phyloP scores from a whole-genome alignment of 2,113 vertebrate species.

The Microcebus murinus region DNA sequence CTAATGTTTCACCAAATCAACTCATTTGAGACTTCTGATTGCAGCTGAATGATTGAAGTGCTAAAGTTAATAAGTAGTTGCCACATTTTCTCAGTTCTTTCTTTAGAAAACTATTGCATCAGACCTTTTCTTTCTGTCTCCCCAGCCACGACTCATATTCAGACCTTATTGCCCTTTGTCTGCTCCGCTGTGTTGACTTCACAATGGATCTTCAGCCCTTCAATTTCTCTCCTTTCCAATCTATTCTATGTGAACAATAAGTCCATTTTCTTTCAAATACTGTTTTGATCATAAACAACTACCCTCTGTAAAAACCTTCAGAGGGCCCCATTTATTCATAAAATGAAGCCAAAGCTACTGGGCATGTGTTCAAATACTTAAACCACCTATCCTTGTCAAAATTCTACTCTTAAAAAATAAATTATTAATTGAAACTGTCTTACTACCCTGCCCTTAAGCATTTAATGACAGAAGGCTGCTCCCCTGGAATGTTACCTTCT shows the following conservation, averaged over 20 bases:
- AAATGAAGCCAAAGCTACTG: background rate
- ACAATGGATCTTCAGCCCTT: background rate
- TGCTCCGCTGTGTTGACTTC: background rate
- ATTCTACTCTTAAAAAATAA: background rate
- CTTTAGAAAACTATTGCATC: background rate
- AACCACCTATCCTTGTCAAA: background rate
- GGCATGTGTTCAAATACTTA: background rate
- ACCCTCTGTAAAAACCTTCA: background rate
- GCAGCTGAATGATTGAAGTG: slow-evolving; percentile 40
- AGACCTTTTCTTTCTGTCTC: background rate
- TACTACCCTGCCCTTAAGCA: background rate
- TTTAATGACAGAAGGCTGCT: background rate
- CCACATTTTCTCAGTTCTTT: background rate
- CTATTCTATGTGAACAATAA: background rate
- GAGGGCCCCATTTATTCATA: background rate
- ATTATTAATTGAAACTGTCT: background rate
- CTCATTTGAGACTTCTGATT: slow-evolving; percentile 45
- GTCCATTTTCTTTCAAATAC: background rate
- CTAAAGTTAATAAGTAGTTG: slow-evolving; percentile 12
- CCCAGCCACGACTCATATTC: background rate
- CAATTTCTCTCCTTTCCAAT: background rate
- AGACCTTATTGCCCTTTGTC: background rate
- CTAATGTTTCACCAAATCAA: slow-evolving; percentile 61
- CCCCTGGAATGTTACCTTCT: background rate
- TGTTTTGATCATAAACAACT: background rate